These are phyloP conservation scores for Oxyruncus cristatus DNA, from an alignment of 2,113 vertebrate genomes.

Conservation along the genomic window DNA sequence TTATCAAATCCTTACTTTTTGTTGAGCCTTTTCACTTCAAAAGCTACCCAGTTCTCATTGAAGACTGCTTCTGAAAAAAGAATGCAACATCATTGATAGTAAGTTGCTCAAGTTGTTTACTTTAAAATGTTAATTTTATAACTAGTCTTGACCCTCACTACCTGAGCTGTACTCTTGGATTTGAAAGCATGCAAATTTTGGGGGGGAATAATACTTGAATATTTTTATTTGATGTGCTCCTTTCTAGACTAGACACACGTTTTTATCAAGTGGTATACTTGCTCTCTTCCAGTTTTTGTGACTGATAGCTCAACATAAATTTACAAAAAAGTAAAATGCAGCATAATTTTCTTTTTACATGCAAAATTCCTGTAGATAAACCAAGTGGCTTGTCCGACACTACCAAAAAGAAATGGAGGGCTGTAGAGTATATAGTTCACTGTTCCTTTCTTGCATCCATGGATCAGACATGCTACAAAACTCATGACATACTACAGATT, in stretches of 20 bases:
- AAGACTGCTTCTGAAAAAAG: neutral
- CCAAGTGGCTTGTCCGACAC: neutral
- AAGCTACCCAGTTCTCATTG: neutral
- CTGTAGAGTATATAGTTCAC: neutral
- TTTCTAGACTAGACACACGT: neutral
- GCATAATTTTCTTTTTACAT: neutral
- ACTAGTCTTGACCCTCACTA: neutral
- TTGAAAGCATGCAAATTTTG: neutral
- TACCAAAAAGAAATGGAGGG: neutral
- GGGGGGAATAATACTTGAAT: fast-evolving
- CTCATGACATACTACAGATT: neutral
- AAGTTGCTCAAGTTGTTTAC: neutral
- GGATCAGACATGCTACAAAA: neutral
- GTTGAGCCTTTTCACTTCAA: neutral
- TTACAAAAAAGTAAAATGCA: neutral
- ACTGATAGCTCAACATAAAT: neutral
- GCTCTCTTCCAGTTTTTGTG: neutral
- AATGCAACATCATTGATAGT: neutral
- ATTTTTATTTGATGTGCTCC: neutral
- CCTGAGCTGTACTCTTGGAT: neutral
- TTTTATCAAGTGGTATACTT: neutral
- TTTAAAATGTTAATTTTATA: neutral
- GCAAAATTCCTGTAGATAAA: neutral
- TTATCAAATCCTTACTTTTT: neutral
- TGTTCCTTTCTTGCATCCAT: neutral